phyloP scores from a whole-genome alignment of 2,888 invertebrate species.

The Nomada ruficornis region DNA sequence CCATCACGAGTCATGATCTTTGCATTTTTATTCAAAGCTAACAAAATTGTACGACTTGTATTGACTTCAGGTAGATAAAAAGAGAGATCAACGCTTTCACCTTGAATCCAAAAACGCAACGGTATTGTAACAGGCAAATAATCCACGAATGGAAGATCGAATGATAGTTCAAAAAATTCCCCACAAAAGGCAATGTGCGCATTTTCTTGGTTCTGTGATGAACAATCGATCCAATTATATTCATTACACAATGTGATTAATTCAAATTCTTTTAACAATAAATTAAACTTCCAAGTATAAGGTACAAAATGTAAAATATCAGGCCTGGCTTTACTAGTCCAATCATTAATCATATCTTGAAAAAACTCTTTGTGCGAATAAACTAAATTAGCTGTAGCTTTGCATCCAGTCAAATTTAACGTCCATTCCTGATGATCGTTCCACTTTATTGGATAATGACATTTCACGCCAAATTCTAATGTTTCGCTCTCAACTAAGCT shows the following conservation, averaged over 20 bases:
- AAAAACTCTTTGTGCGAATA: conserved; percentile 98
- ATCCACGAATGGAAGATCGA: conserved; percentile 97
- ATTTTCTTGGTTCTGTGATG: conserved; percentile 97
- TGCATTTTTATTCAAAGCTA: conserved; percentile 94
- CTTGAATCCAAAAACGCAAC: conserved; percentile 97
- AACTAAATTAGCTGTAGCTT: conserved; percentile 95
- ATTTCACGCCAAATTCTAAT: conserved; percentile 94
- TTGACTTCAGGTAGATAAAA: conserved; percentile 96
- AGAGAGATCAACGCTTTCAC: conserved; percentile 96
- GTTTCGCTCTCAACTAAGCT: conserved; percentile 98
- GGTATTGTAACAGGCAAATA: conserved; percentile 96
- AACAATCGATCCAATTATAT: conserved; percentile 99
- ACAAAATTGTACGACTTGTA: conserved; percentile 92
- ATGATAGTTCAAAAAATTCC: conserved; percentile 96
- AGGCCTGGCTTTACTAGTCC: conserved; percentile 96
- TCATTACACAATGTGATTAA: conserved; percentile 97
- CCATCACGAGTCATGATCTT: conserved; percentile 93
- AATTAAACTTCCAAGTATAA: conserved; percentile 97
- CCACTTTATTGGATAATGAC: conserved; percentile 97
- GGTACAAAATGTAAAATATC: conserved; percentile 98
- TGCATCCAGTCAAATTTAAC: conserved; percentile 95
- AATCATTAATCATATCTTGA: conserved; percentile 96
- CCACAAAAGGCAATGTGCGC: conserved; percentile 97
- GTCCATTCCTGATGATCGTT: conserved; percentile 99
- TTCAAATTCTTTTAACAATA: conserved; percentile 97